Conservation (phyloP, 2,888 invertebrate species). For the Lochmaea crataegi region DNA sequence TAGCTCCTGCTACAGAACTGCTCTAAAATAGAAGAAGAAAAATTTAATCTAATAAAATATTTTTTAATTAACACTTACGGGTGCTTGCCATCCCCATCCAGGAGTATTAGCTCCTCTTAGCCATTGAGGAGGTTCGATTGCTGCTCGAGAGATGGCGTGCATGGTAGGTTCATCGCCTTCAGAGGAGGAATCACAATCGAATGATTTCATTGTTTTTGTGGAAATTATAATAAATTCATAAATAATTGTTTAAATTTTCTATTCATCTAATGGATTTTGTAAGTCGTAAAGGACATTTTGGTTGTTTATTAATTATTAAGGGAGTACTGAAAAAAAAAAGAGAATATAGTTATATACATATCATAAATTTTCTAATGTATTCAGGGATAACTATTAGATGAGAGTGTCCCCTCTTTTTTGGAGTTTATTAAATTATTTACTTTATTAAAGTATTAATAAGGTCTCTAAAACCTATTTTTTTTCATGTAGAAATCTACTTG, state of each 20-base stretch:
- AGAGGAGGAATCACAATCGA: constrained; percentile 65
- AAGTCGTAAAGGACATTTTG: background rate
- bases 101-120: constrained; percentile 57
- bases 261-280: constrained; percentile 2
- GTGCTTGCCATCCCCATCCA: constrained; percentile 63
- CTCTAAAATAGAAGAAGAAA: constrained; percentile 39
- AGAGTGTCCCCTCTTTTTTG: no score
- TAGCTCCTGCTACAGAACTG: constrained; percentile 52
- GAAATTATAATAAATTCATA: constrained; percentile 34
- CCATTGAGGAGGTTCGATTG: constrained; percentile 63
- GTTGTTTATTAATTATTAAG: background rate
- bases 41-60: background rate
- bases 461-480: no score
- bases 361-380: background rate
- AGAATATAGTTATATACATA: background rate
- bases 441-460: no score
- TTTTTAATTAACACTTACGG: constrained; percentile 51
- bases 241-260: background rate
- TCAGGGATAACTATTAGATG: background rate
- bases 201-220: constrained; percentile 61
- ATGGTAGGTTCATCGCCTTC: constrained; percentile 64
- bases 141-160: constrained; percentile 63
- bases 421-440: no score
- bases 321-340: background rate
- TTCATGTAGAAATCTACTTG: no score